These are phyloP conservation scores for Atethmia centrago DNA, from an alignment of 2,888 invertebrate species.

Conservation along the genomic window DNA sequence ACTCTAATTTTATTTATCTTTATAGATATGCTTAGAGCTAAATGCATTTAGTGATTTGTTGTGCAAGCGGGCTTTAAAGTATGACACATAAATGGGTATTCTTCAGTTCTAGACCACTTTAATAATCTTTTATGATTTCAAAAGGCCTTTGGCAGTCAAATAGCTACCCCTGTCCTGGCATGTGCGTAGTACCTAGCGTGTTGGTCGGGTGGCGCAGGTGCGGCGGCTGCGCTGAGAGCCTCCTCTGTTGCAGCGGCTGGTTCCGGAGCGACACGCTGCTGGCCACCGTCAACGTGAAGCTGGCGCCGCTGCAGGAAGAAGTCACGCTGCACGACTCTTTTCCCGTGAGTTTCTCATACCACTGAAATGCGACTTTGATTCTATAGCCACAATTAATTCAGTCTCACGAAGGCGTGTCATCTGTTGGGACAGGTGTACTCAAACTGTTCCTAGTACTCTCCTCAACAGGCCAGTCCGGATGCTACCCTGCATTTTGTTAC, in stretches of 20 bases:
- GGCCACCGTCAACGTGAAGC: slow-evolving; percentile 95
- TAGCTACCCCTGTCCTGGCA: background rate
- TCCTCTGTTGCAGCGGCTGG: slow-evolving; percentile 96
- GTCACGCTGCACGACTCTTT: slow-evolving; percentile 97
- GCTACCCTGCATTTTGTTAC: no score
- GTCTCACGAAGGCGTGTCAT: background rate
- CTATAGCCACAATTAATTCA: background rate
- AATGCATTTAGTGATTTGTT: background rate
- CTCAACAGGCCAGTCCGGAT: no score
- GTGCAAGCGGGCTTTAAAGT: background rate
- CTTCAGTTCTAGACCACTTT: background rate
- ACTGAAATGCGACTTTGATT: background rate
- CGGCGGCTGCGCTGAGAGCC: slow-evolving; percentile 76
- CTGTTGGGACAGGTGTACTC: no score
- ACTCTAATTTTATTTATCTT: no score
- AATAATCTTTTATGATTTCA: background rate
- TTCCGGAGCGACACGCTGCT: slow-evolving; percentile 96
- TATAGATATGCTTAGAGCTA: background rate
- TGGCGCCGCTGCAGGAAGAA: slow-evolving; percentile 96
- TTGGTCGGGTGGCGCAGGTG: slow-evolving; percentile 61
- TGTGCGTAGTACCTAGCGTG: slow-evolving; percentile 27
- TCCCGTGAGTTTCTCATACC: slow-evolving; percentile 92
- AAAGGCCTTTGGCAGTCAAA: slow-evolving; percentile 8
- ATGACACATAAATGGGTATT: background rate
- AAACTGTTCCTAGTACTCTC: no score